Base-by-base conservation (phyloP, 1,140 invertebrate genomes). In the Oedothorax gibbosus region DNA sequence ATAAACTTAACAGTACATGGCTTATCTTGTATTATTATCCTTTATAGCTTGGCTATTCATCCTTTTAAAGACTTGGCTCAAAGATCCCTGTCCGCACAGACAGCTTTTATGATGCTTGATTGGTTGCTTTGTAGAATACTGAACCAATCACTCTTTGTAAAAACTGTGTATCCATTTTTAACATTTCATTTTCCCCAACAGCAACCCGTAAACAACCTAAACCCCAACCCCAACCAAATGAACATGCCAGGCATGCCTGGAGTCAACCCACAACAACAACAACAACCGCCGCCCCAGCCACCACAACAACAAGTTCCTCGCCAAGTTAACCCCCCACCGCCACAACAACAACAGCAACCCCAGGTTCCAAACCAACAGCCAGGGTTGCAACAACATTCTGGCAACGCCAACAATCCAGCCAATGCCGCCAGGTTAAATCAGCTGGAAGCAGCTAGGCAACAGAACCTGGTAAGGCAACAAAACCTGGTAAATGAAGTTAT, bases 381-480 rank as follows among this genome's bases (percentile, higher is more conserved):
- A 71, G 85, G 51, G 51, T 35, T 35, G 35, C 35, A 35, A 35
- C 62, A 35, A 5, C 85, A 84, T 76, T 84, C 81, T 35, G 50
- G 56, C 54, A 85, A 68, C 54, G 20, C 75, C 15, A 85, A 85
- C 9, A 62, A 66, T 10, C 80, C 60, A 56, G 14, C 81, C 14
- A 72, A 86, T 20, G 72, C 64, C 54, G 73, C 86, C 14, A 85
- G 80, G 21, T 60, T 85, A 54, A 62, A 57, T 20, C 71, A 81
- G 15, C 60, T 86, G 20, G 85, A 93, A 88, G 90, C 92, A 3
- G 93, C 93, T 73, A 90, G 94, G 53, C 93, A 94, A 87, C 93
- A 94, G 85, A 95, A 95, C 90, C 88, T 94, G 12, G 82, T 86
- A 77, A 62, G 75, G 65, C 35, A 35, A 35, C 35, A 35, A 35